phyloP scores from a whole-genome alignment of 1,140 invertebrate genomes.

The Agrilus planipennis region DNA sequence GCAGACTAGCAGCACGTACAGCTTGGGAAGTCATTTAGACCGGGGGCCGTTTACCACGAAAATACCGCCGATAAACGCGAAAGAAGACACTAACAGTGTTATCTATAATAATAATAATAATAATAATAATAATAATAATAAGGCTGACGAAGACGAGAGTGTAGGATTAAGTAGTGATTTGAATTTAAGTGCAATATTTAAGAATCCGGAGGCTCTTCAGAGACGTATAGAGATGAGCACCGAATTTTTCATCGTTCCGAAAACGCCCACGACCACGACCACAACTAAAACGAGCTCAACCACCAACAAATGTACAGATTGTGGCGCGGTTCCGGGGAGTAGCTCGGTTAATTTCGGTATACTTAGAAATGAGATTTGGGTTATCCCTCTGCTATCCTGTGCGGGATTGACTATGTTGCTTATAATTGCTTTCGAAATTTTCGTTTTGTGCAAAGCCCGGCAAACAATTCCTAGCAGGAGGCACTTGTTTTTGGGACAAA shows the following conservation, averaged over 20 bases:
- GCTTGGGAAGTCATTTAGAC: too few species aligned
- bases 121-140: too few species aligned
- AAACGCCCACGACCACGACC: constrained; percentile 27
- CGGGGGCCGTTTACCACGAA: too few species aligned
- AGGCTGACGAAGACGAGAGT: too few species aligned
- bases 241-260: constrained; percentile 60
- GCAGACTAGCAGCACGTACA: too few species aligned
- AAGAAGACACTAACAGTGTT: too few species aligned
- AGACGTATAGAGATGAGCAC: constrained; percentile 60
- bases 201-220: too few species aligned
- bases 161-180: too few species aligned
- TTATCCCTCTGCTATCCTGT: constrained; percentile 68
- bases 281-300: constrained; percentile 25
- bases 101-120: too few species aligned
- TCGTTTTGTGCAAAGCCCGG: constrained; percentile 79
- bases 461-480: constrained; percentile 70
- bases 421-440: constrained; percentile 75
- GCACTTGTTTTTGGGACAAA: constrained; percentile 83
- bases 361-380: constrained; percentile 68
- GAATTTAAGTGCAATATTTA: too few species aligned
- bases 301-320: constrained; percentile 20
- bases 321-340: constrained; percentile 16
- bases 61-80: too few species aligned
- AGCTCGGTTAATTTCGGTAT: constrained; percentile 28
- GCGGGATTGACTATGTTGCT: constrained; percentile 66